A percentile compares a stretch with the other conserved stretches of the same genome.
These are phyloP conservation scores for Porites evermanni DNA, from an alignment of 92 coral and sea anemone genomes.

Conservation along the genomic window DNA sequence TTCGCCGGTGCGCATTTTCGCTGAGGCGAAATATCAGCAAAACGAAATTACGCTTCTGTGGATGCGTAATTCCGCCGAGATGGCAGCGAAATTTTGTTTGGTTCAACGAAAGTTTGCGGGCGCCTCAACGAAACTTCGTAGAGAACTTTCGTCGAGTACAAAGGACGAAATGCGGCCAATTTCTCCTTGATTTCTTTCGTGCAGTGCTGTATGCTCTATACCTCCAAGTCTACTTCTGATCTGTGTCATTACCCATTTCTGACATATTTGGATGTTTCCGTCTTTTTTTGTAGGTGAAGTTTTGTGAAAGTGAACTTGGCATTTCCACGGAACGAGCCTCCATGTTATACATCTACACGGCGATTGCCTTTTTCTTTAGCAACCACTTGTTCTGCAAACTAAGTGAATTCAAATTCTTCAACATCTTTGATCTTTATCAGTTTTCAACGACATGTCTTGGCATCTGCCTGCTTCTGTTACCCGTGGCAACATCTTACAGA, in stretches of 20 bases:
- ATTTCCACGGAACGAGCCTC: constrained; percentile 24
- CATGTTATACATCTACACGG: constrained; percentile 23
- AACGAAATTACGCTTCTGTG: too few relatives aligned
- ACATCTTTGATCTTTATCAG: constrained; percentile 19
- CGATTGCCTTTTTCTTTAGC: constrained; percentile 28
- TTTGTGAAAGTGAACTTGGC: constrained; percentile 46
- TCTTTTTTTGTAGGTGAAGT: constrained; percentile 20
- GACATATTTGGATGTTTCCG: not conserved
- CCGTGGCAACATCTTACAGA: constrained; percentile 29
- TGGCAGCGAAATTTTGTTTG: too few relatives aligned
- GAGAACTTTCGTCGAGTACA: too few relatives aligned
- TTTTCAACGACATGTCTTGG: constrained; percentile 26
- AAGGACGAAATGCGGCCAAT: too few relatives aligned
- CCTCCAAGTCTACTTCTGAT: not conserved
- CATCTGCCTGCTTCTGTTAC: constrained; percentile 17
- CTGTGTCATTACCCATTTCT: not conserved
- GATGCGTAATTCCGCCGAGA: too few relatives aligned
- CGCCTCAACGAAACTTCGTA: too few relatives aligned
- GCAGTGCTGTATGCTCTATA: too few relatives aligned
- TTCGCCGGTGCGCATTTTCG: too few relatives aligned
- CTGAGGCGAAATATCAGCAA: too few relatives aligned
- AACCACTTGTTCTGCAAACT: constrained; percentile 25
- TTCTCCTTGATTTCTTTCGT: too few relatives aligned
- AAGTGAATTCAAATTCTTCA: constrained; percentile 7
- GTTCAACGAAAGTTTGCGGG: too few relatives aligned